Conservation (phyloP, 2,113 vertebrate genomes). For the Caranx ignobilis region DNA sequence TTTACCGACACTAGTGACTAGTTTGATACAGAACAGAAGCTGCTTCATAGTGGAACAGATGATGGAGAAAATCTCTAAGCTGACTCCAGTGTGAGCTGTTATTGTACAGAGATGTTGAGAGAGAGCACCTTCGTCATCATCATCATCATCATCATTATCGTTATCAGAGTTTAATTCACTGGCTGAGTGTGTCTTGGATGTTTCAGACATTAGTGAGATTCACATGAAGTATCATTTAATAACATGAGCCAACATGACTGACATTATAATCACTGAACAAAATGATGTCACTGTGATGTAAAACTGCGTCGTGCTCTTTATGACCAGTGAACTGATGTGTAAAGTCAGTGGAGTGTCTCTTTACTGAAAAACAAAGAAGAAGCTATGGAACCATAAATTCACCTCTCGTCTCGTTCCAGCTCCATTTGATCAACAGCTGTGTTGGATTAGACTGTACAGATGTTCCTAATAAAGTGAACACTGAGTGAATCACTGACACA, state of each 20-base stretch:
- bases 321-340: too few species aligned
- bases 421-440: too few species aligned
- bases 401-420: too few species aligned
- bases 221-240: not conserved
- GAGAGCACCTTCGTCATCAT: not conserved
- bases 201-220: not conserved
- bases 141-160: not conserved
- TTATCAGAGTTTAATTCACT: not conserved
- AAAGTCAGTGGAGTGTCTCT: too few species aligned
- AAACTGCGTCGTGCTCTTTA: too few species aligned
- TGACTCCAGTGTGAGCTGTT: not conserved
- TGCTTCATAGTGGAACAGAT: not conserved
- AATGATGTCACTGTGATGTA: not conserved
- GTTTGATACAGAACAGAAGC: too few species aligned
- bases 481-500: not conserved
- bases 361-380: too few species aligned
- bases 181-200: not conserved
- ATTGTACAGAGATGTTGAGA: not conserved
- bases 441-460: not conserved
- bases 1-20: too few species aligned
- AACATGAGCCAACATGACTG: not conserved
- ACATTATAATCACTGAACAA: not conserved
- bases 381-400: too few species aligned
- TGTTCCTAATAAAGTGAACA: not conserved
- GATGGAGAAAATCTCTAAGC: not conserved